Evolutionary conservation across 1,140 invertebrate species (phyloP).

Genomic region (Habropoda laboriosa): DNA sequence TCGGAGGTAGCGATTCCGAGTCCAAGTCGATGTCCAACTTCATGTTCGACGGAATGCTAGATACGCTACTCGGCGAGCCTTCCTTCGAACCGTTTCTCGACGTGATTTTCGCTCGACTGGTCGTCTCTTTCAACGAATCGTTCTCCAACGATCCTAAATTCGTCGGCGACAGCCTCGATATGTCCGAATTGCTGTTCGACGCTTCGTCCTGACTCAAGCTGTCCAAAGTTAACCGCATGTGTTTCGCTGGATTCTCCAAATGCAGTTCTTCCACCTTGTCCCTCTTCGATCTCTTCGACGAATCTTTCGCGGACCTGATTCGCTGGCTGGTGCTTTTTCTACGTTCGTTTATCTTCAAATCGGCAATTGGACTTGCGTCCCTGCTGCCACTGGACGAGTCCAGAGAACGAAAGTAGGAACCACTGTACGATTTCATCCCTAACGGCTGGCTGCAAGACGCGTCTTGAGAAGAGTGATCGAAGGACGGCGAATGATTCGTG

Average conservation of each 20-base stretch:
- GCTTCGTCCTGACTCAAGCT: slow-evolving; percentile 78
- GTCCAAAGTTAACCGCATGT: slow-evolving; percentile 72
- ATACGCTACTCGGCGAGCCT: slow-evolving; percentile 73
- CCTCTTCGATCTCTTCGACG: slow-evolving; percentile 67
- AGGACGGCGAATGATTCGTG: slow-evolving; percentile 81
- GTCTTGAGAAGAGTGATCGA: slow-evolving; percentile 79
- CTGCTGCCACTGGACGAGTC: slow-evolving; percentile 78
- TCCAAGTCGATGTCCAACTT: slow-evolving; percentile 76
- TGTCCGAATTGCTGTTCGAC: slow-evolving; percentile 75
- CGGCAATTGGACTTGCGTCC: slow-evolving; percentile 74
- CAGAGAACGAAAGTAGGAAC: slow-evolving; percentile 75
- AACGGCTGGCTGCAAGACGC: slow-evolving; percentile 77
- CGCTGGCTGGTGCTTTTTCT: slow-evolving; percentile 73
- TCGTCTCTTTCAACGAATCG: slow-evolving; percentile 68
- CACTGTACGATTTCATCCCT: slow-evolving; percentile 70
- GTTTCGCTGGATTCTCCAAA: slow-evolving; percentile 65
- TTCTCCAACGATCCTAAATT: slow-evolving; percentile 65
- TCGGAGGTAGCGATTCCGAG: slow-evolving; percentile 71
- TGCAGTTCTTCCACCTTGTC: slow-evolving; percentile 66
- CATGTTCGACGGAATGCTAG: slow-evolving; percentile 73
- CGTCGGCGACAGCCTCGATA: slow-evolving; percentile 73
- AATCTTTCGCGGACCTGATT: slow-evolving; percentile 67
- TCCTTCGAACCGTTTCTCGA: slow-evolving; percentile 76
- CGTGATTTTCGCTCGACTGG: slow-evolving; percentile 62
- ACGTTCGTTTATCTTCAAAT: slow-evolving; percentile 69